Evolutionary conservation across 2,888 invertebrate species (phyloP).

Genomic region (Heliconius cydno): DNA sequence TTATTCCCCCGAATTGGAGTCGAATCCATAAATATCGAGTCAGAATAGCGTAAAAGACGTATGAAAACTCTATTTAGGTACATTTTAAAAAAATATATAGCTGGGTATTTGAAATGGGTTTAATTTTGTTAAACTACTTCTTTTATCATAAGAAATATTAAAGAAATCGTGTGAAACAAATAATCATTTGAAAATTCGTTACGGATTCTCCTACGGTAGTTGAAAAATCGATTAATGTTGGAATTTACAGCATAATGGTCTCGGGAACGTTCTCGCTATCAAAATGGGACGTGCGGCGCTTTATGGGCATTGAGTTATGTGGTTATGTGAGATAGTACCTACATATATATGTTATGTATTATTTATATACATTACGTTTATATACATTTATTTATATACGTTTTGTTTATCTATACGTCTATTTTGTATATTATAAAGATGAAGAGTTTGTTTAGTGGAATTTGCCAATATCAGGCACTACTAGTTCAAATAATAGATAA

Average conservation of each 20-base stretch:
- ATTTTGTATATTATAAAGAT: too few species aligned
- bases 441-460: neutral
- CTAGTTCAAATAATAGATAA: too few species aligned
- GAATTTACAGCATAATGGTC: slow-evolving; percentile 48
- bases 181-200: slow-evolving; percentile 30
- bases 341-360: neutral
- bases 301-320: slow-evolving; percentile 42
- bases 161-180: slow-evolving; percentile 7
- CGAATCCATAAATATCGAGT: too few species aligned
- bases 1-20: too few species aligned
- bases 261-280: slow-evolving; percentile 48
- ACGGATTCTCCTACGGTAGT: slow-evolving; percentile 40
- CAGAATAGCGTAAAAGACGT: too few species aligned
- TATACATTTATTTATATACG: neutral
- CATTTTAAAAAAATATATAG: too few species aligned
- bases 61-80: too few species aligned
- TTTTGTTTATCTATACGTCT: neutral
- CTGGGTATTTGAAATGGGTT: neutral
- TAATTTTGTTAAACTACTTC: neutral
- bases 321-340: slow-evolving; percentile 19
- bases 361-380: neutral
- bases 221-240: slow-evolving; percentile 49
- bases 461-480: neutral
- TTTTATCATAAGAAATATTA: neutral
- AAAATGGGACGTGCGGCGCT: slow-evolving; percentile 51